phyloP scores from a whole-genome alignment of 2,888 invertebrate genomes.

The Mycalesis mineus region DNA sequence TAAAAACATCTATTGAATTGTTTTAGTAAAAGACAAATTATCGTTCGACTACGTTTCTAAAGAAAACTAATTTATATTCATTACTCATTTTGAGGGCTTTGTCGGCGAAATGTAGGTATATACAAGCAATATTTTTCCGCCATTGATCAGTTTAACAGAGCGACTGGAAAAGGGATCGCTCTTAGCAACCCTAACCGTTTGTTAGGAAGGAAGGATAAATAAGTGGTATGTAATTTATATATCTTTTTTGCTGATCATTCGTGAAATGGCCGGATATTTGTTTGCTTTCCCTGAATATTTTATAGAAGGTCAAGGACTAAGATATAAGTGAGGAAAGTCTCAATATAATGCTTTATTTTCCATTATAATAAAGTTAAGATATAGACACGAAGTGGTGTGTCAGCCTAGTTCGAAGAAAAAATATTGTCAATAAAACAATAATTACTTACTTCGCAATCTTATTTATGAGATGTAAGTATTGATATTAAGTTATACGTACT shows the following conservation, averaged over 20 bases:
- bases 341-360: too few relatives aligned
- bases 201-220: constrained; percentile 3
- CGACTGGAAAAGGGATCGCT: constrained; percentile 8
- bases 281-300: not conserved
- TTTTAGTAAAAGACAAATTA: not conserved
- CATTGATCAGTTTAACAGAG: constrained; percentile 6
- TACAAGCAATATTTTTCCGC: not conserved
- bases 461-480: too few relatives aligned
- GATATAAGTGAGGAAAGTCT: not conserved
- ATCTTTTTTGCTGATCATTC: constrained; percentile 1
- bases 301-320: not conserved
- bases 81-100: constrained; percentile 15
- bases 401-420: too few relatives aligned
- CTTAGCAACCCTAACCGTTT: constrained; percentile 2
- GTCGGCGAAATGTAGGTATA: constrained; percentile 3
- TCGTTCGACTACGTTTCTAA: not conserved
- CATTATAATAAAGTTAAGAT: too few relatives aligned
- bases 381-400: too few relatives aligned
- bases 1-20: not conserved
- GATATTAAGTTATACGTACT: too few relatives aligned
- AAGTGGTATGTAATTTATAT: constrained; percentile 1
- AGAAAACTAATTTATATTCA: constrained; percentile 18
- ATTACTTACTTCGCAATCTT: too few relatives aligned
- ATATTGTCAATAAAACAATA: too few relatives aligned
- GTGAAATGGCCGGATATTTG: not conserved